Conservation (phyloP, 2,797 vertebrate species). For the Decapterus maruadsi region DNA sequence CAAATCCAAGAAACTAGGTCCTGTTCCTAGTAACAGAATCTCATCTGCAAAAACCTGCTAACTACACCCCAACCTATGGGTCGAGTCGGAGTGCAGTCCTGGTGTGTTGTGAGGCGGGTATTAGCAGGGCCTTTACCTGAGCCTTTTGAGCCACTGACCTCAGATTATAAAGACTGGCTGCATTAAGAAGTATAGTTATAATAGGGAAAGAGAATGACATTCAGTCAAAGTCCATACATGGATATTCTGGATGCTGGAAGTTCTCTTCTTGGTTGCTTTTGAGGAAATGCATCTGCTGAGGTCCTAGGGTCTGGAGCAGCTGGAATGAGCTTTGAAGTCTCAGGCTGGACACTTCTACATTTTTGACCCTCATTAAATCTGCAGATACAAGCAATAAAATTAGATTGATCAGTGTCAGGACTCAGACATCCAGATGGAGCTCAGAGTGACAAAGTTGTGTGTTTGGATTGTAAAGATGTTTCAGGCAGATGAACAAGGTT, state of each 20-base stretch:
- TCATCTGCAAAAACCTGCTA: too few relatives aligned
- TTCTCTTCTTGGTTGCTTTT: constrained; percentile 20
- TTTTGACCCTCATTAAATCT: constrained; percentile 27
- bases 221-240: too few relatives aligned
- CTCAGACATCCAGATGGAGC: neutral
- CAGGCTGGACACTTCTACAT: neutral
- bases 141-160: neutral
- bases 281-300: constrained; percentile 16
- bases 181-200: neutral
- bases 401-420: neutral
- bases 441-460: neutral
- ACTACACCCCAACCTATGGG: too few relatives aligned
- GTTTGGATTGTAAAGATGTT: neutral
- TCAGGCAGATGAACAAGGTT: neutral
- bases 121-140: too few relatives aligned
- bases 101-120: too few relatives aligned
- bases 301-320: neutral
- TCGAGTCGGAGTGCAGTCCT: too few relatives aligned
- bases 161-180: neutral
- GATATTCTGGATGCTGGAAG: constrained; percentile 8
- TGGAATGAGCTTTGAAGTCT: neutral
- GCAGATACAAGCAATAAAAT: neutral
- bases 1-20: too few relatives aligned
- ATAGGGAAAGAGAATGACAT: too few relatives aligned
- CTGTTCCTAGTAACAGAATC: too few relatives aligned